Evolutionary conservation across 1,140 invertebrate genomes (phyloP), one percentile per base, ranked within the genome.

Genomic region (Aphelenchoides avenae): DNA sequence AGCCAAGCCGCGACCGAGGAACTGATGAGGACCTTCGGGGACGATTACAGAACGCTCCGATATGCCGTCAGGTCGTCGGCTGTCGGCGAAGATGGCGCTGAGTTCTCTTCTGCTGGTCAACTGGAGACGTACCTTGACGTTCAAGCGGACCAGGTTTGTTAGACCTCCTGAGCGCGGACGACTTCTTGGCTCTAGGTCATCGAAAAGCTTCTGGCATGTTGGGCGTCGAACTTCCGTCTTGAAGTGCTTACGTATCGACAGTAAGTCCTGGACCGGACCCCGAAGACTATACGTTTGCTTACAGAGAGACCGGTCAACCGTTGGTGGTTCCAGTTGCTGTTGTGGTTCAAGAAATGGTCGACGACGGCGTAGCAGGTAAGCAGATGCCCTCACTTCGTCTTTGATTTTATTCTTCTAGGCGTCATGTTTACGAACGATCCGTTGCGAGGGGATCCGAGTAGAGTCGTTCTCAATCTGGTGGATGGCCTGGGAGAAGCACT

Each of bases 391-490:
- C n/a, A 36, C 29, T 49, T 36, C 30, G 27, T 34, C 15, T 31
- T 56, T 49, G 7, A 22, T 13, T 60, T 42, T 49, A 43, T n/a
- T n/a, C n/a, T n/a, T n/a, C n/a, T n/a, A 56, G 87, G 88, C 7
- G 88, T 89, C 0, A 78, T 89, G 71, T 89, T 89, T 74, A 88
- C 87, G 0, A 80, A 83, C 48, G 84, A 89, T 77, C 87, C 88
- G 0, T 80, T 83, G 0, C 84, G 81, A 29, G 85, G 84, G 0
- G 84, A 87, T 77, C 83, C 85, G 0, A 78, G 81, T 1, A 69
- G 81, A 40, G 82, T 89, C 37, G 77, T 85, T 13, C 84, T 90
- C 47, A 87, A 86, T 13, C 85, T 87, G 0, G 87, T 88, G 77
- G 87, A 84, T 79, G 88, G 88, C 0, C 77, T 89, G 2, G 88